Percentiles rank a stretch among this genome's conserved stretches.
phyloP scores from a whole-genome alignment of 2,797 vertebrate genomes.

The Anabacerthia variegaticeps region DNA sequence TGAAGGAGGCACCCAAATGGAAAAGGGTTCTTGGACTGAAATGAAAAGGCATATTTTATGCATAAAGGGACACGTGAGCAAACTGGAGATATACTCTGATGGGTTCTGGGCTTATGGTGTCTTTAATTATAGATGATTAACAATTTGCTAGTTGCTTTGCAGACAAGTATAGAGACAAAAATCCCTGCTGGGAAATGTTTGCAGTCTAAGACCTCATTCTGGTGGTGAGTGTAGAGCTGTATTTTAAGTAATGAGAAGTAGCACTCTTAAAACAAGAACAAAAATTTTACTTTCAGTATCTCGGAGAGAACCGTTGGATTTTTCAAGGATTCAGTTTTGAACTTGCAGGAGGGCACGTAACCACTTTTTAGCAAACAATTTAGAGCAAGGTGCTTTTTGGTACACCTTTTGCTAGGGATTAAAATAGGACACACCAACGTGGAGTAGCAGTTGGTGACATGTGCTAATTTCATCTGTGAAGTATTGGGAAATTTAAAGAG shows the following conservation, averaged over 20 bases:
- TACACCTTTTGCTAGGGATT: neutral
- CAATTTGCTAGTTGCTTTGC: conserved; percentile 27
- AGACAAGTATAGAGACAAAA: conserved; percentile 13
- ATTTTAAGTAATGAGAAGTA: neutral
- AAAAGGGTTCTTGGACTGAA: neutral
- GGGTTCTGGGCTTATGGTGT: neutral
- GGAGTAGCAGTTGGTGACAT: neutral
- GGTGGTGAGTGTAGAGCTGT: neutral
- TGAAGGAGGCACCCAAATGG: neutral
- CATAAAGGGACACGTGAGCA: neutral
- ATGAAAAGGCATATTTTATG: conserved; percentile 6
- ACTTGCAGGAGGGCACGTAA: neutral
- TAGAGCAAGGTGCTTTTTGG: neutral
- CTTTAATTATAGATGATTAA: conserved; percentile 51
- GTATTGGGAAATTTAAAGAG: neutral
- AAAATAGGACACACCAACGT: neutral
- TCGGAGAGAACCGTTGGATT: neutral
- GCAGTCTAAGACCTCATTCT: neutral
- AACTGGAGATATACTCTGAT: neutral
- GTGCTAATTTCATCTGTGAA: neutral
- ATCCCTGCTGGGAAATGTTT: neutral
- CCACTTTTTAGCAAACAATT: neutral
- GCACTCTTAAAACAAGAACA: neutral
- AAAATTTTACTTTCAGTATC: neutral
- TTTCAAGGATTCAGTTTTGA: neutral